Base-by-base conservation (phyloP, 2,888 invertebrate genomes). In the Salpingus planirostris region DNA sequence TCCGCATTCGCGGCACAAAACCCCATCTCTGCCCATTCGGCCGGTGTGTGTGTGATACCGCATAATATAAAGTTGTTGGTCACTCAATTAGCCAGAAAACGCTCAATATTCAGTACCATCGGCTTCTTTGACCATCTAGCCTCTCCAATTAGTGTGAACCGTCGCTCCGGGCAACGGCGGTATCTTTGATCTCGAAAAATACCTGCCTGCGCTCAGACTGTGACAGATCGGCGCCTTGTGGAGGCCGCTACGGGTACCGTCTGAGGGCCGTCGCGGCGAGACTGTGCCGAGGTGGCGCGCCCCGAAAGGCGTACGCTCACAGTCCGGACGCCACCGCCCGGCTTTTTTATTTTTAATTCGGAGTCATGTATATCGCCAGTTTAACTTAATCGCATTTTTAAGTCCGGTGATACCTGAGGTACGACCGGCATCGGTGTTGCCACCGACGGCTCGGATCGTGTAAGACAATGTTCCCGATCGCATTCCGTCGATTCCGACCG, bases 121-220 rank as follows among this genome's bases (percentile, higher is more conserved):
- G 65, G 66, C 63, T 61, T 55, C 63, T 63, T 64, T 66, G 64
- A 64, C 62, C 62, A 56, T 58, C 60, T 50, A 54, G 60, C 59
- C 60, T 64, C 64, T 65, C 66, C 66, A 66, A 66, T 66, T 66
- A 66, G 66, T 64, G 63, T 60, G 63, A 62, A 63, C 64, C 66
- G 66, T 65, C 64, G 66, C 66, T 55, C 47, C 50, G 46, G 63
- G 66, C 62, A 41, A 33, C 42, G 55, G 58, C 64, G 66, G 64
- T 55, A 36, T 43, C 60, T 66, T 66, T 65, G 65, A 66, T 54
- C 55, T 62, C 46, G 44, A 57, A 60, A 60, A 62, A 61, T 64
- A 64, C 64, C 64, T 64, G 62, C 51, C 49, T 43, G 47, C 54
- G 51, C 49, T 56, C 46, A 60, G 62, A 60, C 55, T 57, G 60